Conservation (phyloP, 1,140 invertebrate genomes). For the Formica selysi region DNA sequence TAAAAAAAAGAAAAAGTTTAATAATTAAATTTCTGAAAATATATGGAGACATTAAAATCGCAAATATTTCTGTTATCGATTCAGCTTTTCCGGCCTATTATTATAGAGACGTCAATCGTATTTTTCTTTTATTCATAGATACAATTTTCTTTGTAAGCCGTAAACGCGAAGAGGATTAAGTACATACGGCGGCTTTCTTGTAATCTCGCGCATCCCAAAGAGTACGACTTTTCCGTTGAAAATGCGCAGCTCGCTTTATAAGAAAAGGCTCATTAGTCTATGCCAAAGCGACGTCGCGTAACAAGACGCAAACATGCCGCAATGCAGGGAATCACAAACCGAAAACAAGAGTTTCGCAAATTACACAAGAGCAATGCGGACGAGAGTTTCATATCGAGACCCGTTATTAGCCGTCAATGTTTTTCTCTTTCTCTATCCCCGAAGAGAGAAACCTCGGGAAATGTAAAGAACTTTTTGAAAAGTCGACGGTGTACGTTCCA, state of each 20-base stretch:
- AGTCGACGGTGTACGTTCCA: background rate
- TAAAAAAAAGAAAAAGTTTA: background rate
- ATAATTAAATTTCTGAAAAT: background rate
- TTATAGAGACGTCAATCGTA: background rate
- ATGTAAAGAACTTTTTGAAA: background rate
- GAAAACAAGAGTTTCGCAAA: conserved; percentile 7
- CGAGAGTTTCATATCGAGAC: background rate
- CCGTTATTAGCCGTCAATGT: background rate
- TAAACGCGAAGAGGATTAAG: background rate
- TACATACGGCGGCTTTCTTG: background rate
- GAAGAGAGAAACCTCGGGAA: background rate
- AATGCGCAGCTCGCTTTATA: background rate
- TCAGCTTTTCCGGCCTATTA: no score
- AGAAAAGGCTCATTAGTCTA: conserved; percentile 28
- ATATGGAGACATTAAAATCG: background rate
- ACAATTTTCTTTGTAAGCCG: background rate
- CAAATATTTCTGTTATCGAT: background rate
- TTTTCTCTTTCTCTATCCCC: background rate
- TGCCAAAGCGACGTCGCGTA: background rate
- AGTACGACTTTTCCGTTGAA: background rate
- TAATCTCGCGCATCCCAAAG: background rate
- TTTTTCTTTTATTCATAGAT: background rate
- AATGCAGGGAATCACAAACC: background rate
- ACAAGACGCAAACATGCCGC: conserved; percentile 21
- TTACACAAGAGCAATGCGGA: background rate